Percentiles rank a stretch among this genome's conserved stretches.
Conservation (phyloP, 2,888 invertebrate genomes). For the Zygaena filipendulae region DNA sequence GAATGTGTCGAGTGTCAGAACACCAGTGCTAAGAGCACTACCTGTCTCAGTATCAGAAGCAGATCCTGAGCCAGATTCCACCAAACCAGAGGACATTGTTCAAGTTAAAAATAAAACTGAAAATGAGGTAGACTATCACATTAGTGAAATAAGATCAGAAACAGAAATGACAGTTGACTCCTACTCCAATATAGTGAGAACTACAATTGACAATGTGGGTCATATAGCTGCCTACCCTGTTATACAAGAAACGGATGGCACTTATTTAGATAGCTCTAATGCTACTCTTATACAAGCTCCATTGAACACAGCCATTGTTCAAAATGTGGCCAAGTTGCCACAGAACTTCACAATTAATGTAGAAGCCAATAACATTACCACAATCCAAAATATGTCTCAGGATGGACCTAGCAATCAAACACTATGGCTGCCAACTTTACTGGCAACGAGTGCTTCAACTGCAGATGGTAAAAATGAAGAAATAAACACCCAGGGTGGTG, state of each 20-base stretch:
- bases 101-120: constrained; percentile 42
- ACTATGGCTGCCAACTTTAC: constrained; percentile 57
- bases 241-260: constrained; percentile 47
- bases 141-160: constrained; percentile 44
- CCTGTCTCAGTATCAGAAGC: constrained; percentile 43
- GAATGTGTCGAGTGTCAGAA: constrained; percentile 55
- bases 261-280: constrained; percentile 43
- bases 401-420: constrained; percentile 54
- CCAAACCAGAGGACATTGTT: constrained; percentile 55
- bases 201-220: constrained; percentile 43
- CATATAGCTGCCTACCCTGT: constrained; percentile 50
- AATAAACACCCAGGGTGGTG: constrained; percentile 38
- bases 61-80: constrained; percentile 59
- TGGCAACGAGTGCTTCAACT: constrained; percentile 42
- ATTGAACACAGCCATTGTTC: constrained; percentile 52
- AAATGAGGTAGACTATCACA: constrained; percentile 53
- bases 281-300: constrained; percentile 53
- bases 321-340: constrained; percentile 56
- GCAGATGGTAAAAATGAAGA: constrained; percentile 48
- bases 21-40: constrained; percentile 53
- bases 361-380: constrained; percentile 54
- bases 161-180: constrained; percentile 52
- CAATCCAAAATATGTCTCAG: constrained; percentile 58
- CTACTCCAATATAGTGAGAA: constrained; percentile 48
- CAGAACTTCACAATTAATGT: constrained; percentile 63